phyloP scores from a whole-genome alignment of 2,113 vertebrate species.

The Scomber scombrus region DNA sequence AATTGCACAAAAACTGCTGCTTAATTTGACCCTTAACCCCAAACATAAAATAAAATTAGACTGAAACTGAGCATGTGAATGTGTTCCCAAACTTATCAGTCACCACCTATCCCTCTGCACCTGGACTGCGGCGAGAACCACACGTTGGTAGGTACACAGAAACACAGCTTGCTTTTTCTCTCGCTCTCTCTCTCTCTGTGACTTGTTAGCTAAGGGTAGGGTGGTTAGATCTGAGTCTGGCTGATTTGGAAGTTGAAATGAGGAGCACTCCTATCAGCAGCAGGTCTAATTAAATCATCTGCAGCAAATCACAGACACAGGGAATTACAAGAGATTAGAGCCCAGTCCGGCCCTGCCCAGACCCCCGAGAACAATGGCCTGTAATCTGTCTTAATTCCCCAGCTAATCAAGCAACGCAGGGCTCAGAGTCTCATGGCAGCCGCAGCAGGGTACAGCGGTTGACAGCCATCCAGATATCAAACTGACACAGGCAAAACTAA shows the following conservation, averaged over 20 bases:
- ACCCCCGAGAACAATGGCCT: conserved; percentile 75
- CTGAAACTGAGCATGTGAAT: conserved; percentile 9
- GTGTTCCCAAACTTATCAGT: conserved; percentile 12
- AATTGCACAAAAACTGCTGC: neutral
- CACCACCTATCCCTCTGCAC: neutral
- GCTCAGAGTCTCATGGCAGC: conserved; percentile 45
- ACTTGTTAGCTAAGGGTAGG: conserved; percentile 5
- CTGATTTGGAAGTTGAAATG: conserved; percentile 35
- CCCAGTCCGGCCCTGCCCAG: conserved; percentile 40
- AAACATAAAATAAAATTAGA: conserved; percentile 4
- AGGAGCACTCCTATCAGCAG: conserved; percentile 65
- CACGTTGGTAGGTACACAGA: conserved; percentile 34
- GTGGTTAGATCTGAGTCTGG: conserved; percentile 17
- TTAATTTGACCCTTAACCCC: conserved; percentile 10
- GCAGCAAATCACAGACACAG: conserved; percentile 70
- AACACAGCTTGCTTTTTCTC: neutral
- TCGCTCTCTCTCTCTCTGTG: neutral
- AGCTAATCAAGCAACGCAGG: conserved; percentile 73
- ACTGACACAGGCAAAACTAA: conserved; percentile 27
- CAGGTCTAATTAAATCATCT: conserved; percentile 80
- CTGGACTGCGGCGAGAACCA: conserved; percentile 2
- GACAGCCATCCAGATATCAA: conserved; percentile 45
- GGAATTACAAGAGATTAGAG: conserved; percentile 81
- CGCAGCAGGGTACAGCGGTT: conserved; percentile 31
- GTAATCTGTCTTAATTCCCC: conserved; percentile 82